Percentiles rank a stretch among this genome's conserved stretches.
phyloP scores from a whole-genome alignment of 2,888 invertebrate genomes.

The Microplitis deprimator region DNA sequence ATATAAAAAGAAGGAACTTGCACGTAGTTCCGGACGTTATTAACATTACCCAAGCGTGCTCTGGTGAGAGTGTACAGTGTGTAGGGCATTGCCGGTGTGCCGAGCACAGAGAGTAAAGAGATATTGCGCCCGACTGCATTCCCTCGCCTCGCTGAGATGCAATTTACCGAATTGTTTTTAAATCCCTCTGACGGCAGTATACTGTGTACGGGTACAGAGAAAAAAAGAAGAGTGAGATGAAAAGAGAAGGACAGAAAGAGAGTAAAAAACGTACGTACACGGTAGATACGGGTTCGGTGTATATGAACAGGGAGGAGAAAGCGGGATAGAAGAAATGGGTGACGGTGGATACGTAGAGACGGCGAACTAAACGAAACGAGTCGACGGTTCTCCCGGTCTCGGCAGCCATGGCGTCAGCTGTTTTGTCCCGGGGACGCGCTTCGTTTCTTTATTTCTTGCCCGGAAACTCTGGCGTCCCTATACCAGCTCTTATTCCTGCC shows the following conservation, averaged over 20 bases:
- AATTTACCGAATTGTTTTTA: conserved; percentile 69
- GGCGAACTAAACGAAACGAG: conserved; percentile 47
- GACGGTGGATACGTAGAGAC: conserved; percentile 47
- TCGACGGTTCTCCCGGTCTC: conserved; percentile 41
- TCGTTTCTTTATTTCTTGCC: conserved; percentile 62
- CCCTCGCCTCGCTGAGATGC: conserved; percentile 56
- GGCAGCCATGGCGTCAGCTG: conserved; percentile 68
- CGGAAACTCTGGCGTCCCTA: conserved; percentile 33
- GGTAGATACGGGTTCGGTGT: background rate
- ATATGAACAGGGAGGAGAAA: conserved; percentile 28
- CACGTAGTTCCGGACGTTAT: conserved; percentile 28
- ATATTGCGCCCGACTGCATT: conserved; percentile 52
- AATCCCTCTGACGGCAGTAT: conserved; percentile 59
- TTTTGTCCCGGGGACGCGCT: conserved; percentile 63
- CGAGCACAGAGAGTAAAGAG: conserved; percentile 39
- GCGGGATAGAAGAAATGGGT: conserved; percentile 38
- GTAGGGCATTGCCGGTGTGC: conserved; percentile 27
- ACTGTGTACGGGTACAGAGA: conserved; percentile 16
- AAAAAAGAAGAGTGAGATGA: conserved; percentile 26
- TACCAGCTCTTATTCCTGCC: conserved; percentile 42
- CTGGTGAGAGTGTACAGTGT: background rate
- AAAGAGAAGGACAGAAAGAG: conserved; percentile 35
- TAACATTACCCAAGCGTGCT: conserved; percentile 34
- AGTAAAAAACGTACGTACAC: background rate
- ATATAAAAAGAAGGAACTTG: conserved; percentile 7